These are phyloP conservation scores for Bactericera cockerelli DNA, from an alignment of 1,140 invertebrate species.

Conservation along the genomic window DNA sequence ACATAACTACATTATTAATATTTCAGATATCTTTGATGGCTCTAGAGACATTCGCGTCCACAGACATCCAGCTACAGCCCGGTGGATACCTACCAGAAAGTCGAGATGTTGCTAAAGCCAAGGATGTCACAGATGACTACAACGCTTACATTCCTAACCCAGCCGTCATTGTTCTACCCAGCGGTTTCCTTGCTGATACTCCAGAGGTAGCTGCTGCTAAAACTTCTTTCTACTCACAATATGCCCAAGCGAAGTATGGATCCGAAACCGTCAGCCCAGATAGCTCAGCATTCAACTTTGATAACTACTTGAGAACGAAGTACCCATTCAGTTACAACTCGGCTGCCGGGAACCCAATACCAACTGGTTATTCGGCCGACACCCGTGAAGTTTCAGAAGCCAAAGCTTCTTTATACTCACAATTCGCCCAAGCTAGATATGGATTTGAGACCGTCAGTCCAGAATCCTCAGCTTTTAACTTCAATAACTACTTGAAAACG, in stretches of 20 bases:
- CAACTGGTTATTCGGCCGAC: constrained; percentile 33
- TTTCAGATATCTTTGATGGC: no score
- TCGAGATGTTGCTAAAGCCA: constrained; percentile 37
- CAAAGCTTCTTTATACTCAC: constrained; percentile 32
- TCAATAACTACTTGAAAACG: constrained; percentile 27
- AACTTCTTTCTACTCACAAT: constrained; percentile 28
- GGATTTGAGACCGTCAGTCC: no score
- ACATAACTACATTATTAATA: no score
- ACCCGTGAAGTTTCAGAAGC: constrained; percentile 35
- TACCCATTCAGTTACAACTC: constrained; percentile 2
- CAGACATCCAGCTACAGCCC: constrained; percentile 11
- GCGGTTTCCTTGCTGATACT: constrained; percentile 34
- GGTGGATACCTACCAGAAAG: constrained; percentile 29
- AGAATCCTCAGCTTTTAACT: no score
- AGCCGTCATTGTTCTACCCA: constrained; percentile 17
- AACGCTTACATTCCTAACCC: constrained; percentile 18
- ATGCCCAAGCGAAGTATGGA: constrained; percentile 24
- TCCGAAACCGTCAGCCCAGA: no score
- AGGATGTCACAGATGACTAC: constrained; percentile 28
- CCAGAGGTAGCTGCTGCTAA: constrained; percentile 36
- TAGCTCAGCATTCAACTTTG: not conserved
- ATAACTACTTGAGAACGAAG: constrained; percentile 15
- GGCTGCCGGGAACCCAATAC: constrained; percentile 12
- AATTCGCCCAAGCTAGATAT: no score
- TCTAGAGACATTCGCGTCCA: constrained; percentile 24